Base-by-base conservation (phyloP, 2,888 invertebrate species). In the Luperina testacea region DNA sequence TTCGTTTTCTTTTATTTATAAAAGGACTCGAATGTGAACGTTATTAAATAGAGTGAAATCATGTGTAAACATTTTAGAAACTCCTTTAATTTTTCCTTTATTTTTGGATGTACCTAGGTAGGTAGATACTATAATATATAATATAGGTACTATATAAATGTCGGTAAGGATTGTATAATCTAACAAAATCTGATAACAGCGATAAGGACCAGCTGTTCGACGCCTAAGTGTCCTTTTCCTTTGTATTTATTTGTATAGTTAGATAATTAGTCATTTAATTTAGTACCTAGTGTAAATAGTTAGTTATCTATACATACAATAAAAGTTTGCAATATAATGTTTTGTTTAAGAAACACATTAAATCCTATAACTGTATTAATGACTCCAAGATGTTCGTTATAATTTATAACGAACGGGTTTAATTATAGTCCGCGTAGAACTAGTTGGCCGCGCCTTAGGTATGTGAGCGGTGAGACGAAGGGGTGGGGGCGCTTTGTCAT, bases 1-100 rank as follows among this genome's bases (percentile, higher is more conserved):
- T 90, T 90, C 80, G 77, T 84, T 87, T 85, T 80, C 88, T 86
- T 89, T 90, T 89, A 86, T 85, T 88, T 88, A 86, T 86, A 87
- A 85, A 87, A 85, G 86, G 78, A 86, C 80, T 83, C 76, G 88
- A 86, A 89, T 87, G 81, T 80, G 81, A 78, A 75, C 72, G 83
- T 82, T 87, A 89, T 83, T 79, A 77, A 75, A 78, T 64, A 72
- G 78, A 82, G 74, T 74, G 69, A 76, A 82, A 80, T 84, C 74
- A 67, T 86, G 70, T 72, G 78, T 38, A 77, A 86, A 73, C 59
- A 78, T 78, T 86, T 76, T 45, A 42, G 53, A n/a, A 61, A 64
- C 51, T 72, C 76, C 20, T 70, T 75, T 70, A 4, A 75, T 64
- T 68, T 61, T 51, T 65, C 13, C 15, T 48, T 63, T 57, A 45